A percentile compares a stretch with the other conserved stretches of the same genome.
Evolutionary conservation across 1,140 invertebrate species (phyloP).

Genomic region (Nephotettix cincticeps): DNA sequence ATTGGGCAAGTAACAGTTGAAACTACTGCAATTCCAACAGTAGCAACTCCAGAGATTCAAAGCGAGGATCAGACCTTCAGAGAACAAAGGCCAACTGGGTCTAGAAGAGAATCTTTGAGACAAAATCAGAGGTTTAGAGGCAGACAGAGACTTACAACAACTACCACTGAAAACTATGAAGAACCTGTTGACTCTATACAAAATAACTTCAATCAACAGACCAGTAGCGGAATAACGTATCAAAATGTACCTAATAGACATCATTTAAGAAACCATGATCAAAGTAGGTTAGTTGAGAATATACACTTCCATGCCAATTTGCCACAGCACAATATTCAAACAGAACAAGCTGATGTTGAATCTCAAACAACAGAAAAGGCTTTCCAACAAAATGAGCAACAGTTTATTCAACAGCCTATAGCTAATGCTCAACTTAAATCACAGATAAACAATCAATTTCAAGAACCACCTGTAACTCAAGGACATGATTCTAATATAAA

Average conservation of each 20-base stretch:
- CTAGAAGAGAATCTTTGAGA: not conserved
- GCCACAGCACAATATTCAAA: not conserved
- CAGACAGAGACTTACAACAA: not conserved
- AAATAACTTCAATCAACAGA: not conserved
- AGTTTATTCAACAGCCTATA: not conserved
- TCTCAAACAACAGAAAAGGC: slow-evolving; percentile 8
- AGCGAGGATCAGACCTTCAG: not conserved
- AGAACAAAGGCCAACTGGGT: not conserved
- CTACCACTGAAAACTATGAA: slow-evolving; percentile 4
- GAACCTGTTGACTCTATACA: not conserved
- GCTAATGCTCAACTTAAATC: not conserved
- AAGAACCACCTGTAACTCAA: not conserved
- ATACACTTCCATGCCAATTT: not conserved
- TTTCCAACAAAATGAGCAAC: not conserved
- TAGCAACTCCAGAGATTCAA: not conserved
- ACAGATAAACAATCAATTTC: not conserved
- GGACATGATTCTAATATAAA: not conserved
- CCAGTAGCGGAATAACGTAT: not conserved
- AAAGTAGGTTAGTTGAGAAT: not conserved
- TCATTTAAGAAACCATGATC: not conserved
- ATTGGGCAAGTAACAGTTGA: not conserved
- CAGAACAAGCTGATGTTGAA: slow-evolving; percentile 15
- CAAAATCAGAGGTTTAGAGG: slow-evolving; percentile 12
- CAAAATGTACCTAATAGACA: not conserved
- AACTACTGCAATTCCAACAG: not conserved